phyloP scores from a whole-genome alignment of 2,797 vertebrate genomes.

The Xiphophorus birchmanni region DNA sequence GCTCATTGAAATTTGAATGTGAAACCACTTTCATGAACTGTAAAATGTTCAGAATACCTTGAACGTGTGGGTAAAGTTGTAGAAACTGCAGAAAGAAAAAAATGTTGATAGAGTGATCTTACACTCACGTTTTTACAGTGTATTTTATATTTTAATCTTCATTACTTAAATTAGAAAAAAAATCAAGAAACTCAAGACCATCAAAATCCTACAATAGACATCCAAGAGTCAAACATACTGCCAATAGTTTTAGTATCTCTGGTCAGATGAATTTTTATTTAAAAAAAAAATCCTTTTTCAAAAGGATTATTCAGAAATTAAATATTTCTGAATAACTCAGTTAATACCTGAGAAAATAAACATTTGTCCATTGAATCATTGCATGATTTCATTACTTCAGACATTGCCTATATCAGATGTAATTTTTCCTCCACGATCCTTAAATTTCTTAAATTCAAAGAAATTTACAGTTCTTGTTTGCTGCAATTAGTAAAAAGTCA shows the following conservation, averaged over 20 bases:
- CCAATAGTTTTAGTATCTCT: background rate
- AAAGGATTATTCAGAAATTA: too few relatives aligned
- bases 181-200: background rate
- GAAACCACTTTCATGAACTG: background rate
- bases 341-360: background rate
- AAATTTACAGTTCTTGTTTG: background rate
- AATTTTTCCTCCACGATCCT: background rate
- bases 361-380: background rate
- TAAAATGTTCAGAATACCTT: background rate
- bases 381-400: background rate
- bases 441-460: background rate
- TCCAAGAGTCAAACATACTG: background rate
- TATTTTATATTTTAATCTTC: background rate
- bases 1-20: background rate
- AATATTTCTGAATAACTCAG: background rate
- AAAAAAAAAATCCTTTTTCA: background rate
- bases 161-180: background rate
- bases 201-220: background rate
- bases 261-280: background rate
- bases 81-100: background rate
- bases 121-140: background rate
- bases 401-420: background rate
- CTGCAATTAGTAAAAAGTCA: background rate
- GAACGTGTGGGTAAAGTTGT: background rate
- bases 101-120: too few relatives aligned